Conservation (phyloP, 2,888 invertebrate genomes). For the Enchytraeus crypticus region DNA sequence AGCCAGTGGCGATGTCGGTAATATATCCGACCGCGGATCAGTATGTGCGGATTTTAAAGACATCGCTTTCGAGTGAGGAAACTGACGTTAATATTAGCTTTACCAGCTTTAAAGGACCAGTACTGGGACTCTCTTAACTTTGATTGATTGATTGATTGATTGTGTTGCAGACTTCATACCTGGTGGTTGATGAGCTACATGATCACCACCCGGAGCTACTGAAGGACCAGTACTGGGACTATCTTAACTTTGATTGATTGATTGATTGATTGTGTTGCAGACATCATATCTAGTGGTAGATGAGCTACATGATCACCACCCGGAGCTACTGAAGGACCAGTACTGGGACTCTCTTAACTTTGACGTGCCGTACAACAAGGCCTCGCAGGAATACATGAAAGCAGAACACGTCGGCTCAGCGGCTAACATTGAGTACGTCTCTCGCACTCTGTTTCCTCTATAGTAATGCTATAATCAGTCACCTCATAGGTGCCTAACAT, state of each 20-base stretch:
- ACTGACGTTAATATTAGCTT: too few species aligned
- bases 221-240: conserved; percentile 63
- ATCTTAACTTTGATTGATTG: conserved; percentile 39
- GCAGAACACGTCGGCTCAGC: conserved; percentile 71
- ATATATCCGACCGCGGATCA: too few species aligned
- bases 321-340: conserved; percentile 80
- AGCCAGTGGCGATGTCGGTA: too few species aligned
- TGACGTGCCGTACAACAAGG: conserved; percentile 56
- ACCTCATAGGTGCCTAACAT: too few species aligned
- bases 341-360: conserved; percentile 47
- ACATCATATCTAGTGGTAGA: conserved; percentile 85
- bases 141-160: too few species aligned
- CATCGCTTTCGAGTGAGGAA: too few species aligned
- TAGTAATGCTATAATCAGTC: too few species aligned
- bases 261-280: conserved; percentile 50
- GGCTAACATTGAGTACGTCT: conserved; percentile 33
- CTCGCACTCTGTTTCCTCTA: too few species aligned
- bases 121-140: conserved; percentile 46
- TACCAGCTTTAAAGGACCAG: conserved; percentile 80
- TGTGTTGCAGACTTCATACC: conserved; percentile 67
- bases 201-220: conserved; percentile 80
- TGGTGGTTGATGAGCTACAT: conserved; percentile 90
- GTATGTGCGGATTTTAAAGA: too few species aligned
- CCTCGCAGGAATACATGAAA: conserved; percentile 70
- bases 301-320: conserved; percentile 85